Percentiles rank a stretch among this genome's conserved stretches.
These are phyloP conservation scores for Lepeophtheirus nordmannii DNA, from an alignment of 2,888 invertebrate species.

Conservation along the genomic window DNA sequence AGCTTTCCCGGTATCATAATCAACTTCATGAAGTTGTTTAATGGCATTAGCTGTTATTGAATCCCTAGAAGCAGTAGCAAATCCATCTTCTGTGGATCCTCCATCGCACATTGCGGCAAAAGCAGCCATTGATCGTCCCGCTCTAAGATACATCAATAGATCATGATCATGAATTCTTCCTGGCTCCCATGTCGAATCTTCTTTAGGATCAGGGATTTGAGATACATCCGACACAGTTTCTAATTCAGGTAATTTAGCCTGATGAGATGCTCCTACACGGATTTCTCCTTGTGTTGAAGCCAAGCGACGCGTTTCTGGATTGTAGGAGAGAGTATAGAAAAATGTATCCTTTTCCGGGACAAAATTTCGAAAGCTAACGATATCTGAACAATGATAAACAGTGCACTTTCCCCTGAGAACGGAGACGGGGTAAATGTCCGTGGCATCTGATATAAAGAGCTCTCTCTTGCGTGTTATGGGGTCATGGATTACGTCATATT, in stretches of 20 bases:
- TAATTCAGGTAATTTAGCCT: constrained; percentile 48
- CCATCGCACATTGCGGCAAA: constrained; percentile 99
- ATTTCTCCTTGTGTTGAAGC: constrained; percentile 45
- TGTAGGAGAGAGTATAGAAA: constrained; percentile 41
- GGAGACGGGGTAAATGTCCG: constrained; percentile 39
- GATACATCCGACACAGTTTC: constrained; percentile 34
- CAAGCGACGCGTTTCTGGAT: constrained; percentile 41
- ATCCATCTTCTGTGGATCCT: constrained; percentile 89
- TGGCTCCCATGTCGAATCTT: constrained; percentile 87
- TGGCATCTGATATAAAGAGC: constrained; percentile 41
- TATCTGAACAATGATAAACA: constrained; percentile 40
- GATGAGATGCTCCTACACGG: constrained; percentile 44
- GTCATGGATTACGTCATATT: constrained; percentile 29
- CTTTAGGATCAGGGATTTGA: constrained; percentile 33
- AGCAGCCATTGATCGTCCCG: constrained; percentile 92
- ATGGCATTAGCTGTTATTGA: constrained; percentile 94
- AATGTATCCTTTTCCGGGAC: constrained; percentile 38
- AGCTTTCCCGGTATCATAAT: constrained; percentile 90
- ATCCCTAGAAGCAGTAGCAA: constrained; percentile 87
- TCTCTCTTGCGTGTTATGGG: constrained; percentile 35
- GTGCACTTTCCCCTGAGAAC: constrained; percentile 41
- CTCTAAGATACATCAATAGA: constrained; percentile 89
- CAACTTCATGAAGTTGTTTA: constrained; percentile 85
- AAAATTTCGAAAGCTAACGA: constrained; percentile 37
- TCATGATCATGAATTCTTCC: constrained; percentile 69